Conservation (phyloP, 2,888 invertebrate species). For the Stenurella melanura region DNA sequence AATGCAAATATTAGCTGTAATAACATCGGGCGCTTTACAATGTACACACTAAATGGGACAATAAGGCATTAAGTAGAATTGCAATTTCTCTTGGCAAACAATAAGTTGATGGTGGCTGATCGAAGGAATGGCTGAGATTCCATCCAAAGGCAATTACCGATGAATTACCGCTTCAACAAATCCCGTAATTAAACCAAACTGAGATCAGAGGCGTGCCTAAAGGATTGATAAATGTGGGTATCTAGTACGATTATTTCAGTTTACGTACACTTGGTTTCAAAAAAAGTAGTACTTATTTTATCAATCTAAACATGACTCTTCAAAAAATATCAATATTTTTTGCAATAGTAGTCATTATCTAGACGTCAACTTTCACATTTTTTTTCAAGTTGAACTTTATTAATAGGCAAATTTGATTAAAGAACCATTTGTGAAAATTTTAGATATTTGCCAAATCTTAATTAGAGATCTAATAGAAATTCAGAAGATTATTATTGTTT, state of each 20-base stretch:
- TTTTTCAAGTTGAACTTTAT: no score
- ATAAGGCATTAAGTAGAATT: slow-evolving; percentile 66
- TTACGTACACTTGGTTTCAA: no score
- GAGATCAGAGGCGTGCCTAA: slow-evolving; percentile 39
- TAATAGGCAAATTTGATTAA: no score
- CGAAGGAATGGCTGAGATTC: slow-evolving; percentile 56
- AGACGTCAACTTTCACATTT: no score
- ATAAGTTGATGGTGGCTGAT: slow-evolving; percentile 64
- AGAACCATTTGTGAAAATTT: no score
- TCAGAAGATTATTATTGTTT: no score
- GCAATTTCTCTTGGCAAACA: slow-evolving; percentile 72
- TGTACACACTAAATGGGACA: slow-evolving; percentile 63
- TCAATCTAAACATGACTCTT: no score
- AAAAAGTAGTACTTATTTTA: no score
- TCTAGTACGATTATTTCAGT: neutral
- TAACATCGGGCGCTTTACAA: slow-evolving; percentile 51
- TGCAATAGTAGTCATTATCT: no score
- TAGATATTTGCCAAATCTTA: no score
- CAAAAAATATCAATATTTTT: no score
- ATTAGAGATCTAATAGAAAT: no score
- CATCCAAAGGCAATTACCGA: slow-evolving; percentile 68
- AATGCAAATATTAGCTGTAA: slow-evolving; percentile 46
- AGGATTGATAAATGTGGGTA: neutral
- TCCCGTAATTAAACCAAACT: slow-evolving; percentile 65
- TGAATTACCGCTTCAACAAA: slow-evolving; percentile 72